Conservation (phyloP, 2,797 vertebrate genomes). For the Gallinago stenura region DNA sequence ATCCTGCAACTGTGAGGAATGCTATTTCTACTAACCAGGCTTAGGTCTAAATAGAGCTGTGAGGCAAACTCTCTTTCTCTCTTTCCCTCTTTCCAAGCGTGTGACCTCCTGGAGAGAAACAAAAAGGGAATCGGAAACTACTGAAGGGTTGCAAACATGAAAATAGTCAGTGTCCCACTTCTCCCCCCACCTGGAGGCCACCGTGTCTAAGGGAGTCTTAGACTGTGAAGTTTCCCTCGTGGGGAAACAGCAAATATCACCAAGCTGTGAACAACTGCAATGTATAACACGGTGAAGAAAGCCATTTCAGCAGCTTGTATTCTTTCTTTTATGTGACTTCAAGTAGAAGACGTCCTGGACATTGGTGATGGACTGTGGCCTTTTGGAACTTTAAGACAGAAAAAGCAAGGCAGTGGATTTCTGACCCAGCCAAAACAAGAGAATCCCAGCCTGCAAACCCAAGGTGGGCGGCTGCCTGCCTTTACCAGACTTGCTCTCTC, state of each 20-base stretch:
- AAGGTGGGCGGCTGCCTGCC: background rate
- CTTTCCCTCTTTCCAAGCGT: background rate
- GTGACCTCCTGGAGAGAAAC: conserved; percentile 12
- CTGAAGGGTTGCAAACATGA: background rate
- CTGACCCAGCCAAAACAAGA: background rate
- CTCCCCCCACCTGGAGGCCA: background rate
- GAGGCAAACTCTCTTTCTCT: background rate
- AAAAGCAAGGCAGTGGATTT: background rate
- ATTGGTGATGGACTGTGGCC: background rate
- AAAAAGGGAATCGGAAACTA: background rate
- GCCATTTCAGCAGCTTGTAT: background rate
- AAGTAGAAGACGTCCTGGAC: background rate
- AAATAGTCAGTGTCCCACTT: background rate
- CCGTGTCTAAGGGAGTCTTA: background rate
- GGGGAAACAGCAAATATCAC: background rate
- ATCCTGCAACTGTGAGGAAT: conserved; percentile 64
- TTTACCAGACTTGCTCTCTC: background rate
- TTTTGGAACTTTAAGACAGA: background rate
- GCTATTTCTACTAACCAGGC: conserved; percentile 53
- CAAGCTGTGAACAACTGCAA: background rate
- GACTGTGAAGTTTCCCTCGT: background rate
- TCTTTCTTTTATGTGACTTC: background rate
- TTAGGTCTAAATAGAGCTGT: conserved; percentile 57
- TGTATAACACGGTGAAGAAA: background rate
- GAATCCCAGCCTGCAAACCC: background rate